These are phyloP conservation scores for Dasyurus viverrinus DNA, from an alignment of 2,113 vertebrate genomes.

Conservation along the genomic window DNA sequence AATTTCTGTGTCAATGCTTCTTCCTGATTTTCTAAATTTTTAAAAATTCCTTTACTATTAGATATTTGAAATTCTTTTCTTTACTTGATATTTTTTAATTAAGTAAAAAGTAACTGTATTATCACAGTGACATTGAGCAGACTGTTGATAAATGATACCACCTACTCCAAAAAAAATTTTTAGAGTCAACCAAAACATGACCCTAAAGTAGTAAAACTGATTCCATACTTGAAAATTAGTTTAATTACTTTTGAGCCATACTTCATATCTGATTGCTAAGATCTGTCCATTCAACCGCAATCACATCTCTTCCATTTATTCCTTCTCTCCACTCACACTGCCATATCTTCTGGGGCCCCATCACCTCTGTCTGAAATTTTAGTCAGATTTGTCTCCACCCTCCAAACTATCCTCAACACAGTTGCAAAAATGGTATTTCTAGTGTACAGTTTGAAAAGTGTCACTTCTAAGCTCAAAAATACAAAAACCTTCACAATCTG, in stretches of 20 bases:
- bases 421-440: not conserved
- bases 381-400: not conserved
- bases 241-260: not conserved
- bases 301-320: not conserved
- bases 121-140: not conserved
- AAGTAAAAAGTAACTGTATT: not conserved
- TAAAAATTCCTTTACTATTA: not conserved
- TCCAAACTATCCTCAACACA: not conserved
- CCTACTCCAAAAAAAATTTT: slow-evolving; percentile 1
- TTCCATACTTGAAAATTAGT: not conserved
- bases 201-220: not conserved
- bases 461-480: not conserved
- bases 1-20: not conserved
- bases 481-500: not conserved
- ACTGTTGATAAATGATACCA: slow-evolving; percentile 17
- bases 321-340: not conserved
- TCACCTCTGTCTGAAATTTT: not conserved
- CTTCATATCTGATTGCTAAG: not conserved
- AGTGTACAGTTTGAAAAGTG: accelerated
- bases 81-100: not conserved
- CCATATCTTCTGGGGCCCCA: not conserved
- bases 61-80: not conserved
- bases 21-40: not conserved
- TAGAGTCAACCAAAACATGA: not conserved
- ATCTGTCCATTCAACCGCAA: not conserved